Conservation (phyloP, 35 echinoderm and acorn worm species). For the Ophioderma brevispina region DNA sequence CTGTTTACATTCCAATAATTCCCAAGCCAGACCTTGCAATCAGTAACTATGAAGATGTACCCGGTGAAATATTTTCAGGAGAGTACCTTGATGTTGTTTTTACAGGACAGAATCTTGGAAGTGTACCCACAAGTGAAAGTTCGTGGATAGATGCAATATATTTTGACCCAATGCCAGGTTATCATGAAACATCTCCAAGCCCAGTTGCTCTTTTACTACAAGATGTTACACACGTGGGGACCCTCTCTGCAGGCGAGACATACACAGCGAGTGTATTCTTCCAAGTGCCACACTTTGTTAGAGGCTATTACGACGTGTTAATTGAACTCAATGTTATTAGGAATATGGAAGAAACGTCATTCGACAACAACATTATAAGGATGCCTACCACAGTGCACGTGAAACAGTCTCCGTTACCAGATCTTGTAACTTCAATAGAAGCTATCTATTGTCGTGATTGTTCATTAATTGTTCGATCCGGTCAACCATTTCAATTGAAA, state of each 20-base stretch:
- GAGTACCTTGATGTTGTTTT: background rate
- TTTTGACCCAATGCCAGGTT: background rate
- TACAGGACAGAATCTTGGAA: background rate
- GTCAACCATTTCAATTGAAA: slow-evolving; percentile 37
- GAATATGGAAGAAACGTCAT: slow-evolving; percentile 15
- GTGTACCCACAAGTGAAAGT: background rate
- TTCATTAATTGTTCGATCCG: slow-evolving; percentile 12
- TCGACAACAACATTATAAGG: slow-evolving; percentile 22
- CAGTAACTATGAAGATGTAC: background rate
- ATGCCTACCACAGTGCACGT: background rate
- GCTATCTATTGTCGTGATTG: no score
- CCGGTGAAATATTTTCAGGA: background rate
- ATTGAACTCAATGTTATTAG: slow-evolving; percentile 8
- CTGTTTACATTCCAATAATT: background rate
- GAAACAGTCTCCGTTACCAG: slow-evolving; percentile 37
- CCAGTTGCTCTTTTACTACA: background rate
- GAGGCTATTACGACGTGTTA: background rate
- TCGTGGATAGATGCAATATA: background rate
- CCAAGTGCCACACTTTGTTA: background rate
- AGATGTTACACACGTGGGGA: background rate
- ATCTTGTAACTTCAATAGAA: slow-evolving; percentile 31
- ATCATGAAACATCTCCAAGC: background rate
- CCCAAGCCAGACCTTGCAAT: background rate
- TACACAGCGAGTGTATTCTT: background rate
- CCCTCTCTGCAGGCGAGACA: background rate